Evolutionary conservation across 2,888 invertebrate genomes (phyloP).

Genomic region (Pandemis corylana): DNA sequence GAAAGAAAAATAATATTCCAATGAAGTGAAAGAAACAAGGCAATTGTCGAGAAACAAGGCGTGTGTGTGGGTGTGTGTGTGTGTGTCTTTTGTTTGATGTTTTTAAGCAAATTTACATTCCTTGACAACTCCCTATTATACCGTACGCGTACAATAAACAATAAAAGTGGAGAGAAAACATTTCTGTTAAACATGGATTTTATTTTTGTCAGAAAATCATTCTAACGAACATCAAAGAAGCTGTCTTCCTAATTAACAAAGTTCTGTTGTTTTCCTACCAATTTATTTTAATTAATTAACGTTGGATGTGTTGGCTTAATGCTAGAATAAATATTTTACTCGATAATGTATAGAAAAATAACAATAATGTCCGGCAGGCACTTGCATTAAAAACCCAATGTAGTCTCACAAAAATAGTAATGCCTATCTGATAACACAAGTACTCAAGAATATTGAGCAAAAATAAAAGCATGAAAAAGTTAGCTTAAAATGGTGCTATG

Average conservation of each 20-base stretch:
- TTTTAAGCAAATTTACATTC: background rate
- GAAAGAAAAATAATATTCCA: background rate
- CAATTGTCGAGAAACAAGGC: background rate
- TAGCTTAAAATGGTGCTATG: too few relatives aligned
- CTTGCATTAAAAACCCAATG: too few relatives aligned
- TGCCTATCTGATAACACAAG: too few relatives aligned
- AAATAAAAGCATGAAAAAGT: too few relatives aligned
- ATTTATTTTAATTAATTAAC: constrained; percentile 8
- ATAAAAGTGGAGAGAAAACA: background rate
- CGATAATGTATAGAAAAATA: background rate
- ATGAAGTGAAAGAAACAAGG: background rate
- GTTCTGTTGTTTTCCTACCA: constrained; percentile 19
- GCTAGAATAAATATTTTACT: background rate
- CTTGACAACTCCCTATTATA: background rate
- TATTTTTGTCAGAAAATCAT: constrained; percentile 22
- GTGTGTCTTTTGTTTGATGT: background rate
- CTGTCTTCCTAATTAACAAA: constrained; percentile 33
- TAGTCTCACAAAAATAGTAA: too few relatives aligned
- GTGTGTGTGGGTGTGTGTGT: background rate
- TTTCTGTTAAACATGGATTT: constrained; percentile 31
- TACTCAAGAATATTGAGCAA: too few relatives aligned
- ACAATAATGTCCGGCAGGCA: too few relatives aligned
- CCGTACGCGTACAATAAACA: background rate
- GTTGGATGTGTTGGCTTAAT: background rate
- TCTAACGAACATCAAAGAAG: constrained; percentile 38